Base-by-base conservation (phyloP, 2,113 vertebrate genomes). In the Barbus barbus region DNA sequence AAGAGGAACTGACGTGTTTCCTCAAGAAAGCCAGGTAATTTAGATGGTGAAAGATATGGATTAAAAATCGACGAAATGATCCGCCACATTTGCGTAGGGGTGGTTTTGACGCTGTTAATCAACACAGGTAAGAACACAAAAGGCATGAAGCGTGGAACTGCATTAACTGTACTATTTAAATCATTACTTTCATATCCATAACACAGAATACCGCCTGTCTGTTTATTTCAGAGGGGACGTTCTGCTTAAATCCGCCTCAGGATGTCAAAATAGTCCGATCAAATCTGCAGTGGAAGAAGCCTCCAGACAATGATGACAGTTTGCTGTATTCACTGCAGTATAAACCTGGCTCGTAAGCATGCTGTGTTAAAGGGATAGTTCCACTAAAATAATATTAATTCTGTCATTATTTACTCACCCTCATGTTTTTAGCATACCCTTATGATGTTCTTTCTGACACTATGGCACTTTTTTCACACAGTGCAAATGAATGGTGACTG, bases 311-410 rank as follows among this genome's bases (percentile, higher is more conserved):
- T 16, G 14, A 36, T 13, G 51, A 2, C 1, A 20, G 38, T 9
- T 14, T 83, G 4, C 56, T 53, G 1, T 87, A 79, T 26, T 22
- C 24, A 0, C 24, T 87, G 2, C 74, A 85, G 80, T 87, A 69
- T 56, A 85, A 48, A 14, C 5, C 0, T 67, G 28, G 12, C 58
- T 24, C 1, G 86, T 85, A 85, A 85, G 86, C 26, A 22, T 36
- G 9, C 18, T 9, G 46, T 22, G 9, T 71, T 38, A 71, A 69
- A 69, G 9, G 44, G 26, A 48, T 51, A 12, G 31, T 51, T 75
- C 2, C 14, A 38, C 7, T 8, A 71, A 22, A 41, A 33, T 36
- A 1, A 13, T 8, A 24, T 5, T 65, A 38, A 2, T 56, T 20
- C 9, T 41, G 4, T 41, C 9, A 22, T 71, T 1, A 41, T 41